These are phyloP conservation scores for Lasioglossum malachurum DNA, from an alignment of 2,888 invertebrate genomes.

Conservation along the genomic window DNA sequence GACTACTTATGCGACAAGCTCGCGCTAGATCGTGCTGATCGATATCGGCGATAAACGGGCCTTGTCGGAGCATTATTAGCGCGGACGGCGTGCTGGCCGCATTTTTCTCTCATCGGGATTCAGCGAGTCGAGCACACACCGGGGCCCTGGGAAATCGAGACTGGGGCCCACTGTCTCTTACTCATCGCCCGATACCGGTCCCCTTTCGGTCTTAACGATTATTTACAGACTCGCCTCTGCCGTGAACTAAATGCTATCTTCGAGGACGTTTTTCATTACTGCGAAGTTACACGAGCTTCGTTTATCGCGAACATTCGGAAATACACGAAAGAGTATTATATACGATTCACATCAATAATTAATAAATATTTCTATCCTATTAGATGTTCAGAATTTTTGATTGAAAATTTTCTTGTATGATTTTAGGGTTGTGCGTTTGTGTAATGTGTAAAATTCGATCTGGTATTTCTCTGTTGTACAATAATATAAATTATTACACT, in stretches of 20 bases:
- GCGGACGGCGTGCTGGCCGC: conserved; percentile 15
- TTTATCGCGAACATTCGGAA: too few relatives aligned
- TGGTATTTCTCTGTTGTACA: too few relatives aligned
- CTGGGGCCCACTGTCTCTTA: conserved; percentile 21
- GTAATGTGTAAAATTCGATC: too few relatives aligned
- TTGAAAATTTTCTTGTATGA: not conserved
- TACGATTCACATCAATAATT: not conserved
- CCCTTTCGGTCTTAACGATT: not conserved
- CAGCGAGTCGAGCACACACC: conserved; percentile 19
- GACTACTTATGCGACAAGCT: conserved; percentile 50
- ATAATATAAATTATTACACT: not conserved
- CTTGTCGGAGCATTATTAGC: conserved; percentile 55
- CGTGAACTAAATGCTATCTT: not conserved
- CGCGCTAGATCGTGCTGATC: conserved; percentile 50
- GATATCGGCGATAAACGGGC: conserved; percentile 37
- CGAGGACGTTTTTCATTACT: not conserved
- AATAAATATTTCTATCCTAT: not conserved
- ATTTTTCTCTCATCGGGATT: conserved; percentile 52
- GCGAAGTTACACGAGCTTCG: not conserved
- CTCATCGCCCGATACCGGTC: conserved; percentile 33
- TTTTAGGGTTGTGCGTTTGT: not conserved
- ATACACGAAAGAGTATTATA: not conserved
- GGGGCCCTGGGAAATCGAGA: conserved; percentile 29
- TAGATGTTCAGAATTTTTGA: not conserved
- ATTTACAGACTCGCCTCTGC: not conserved